Evolutionary conservation across 2,888 invertebrate species (phyloP).

Genomic region (Unio delphinus): DNA sequence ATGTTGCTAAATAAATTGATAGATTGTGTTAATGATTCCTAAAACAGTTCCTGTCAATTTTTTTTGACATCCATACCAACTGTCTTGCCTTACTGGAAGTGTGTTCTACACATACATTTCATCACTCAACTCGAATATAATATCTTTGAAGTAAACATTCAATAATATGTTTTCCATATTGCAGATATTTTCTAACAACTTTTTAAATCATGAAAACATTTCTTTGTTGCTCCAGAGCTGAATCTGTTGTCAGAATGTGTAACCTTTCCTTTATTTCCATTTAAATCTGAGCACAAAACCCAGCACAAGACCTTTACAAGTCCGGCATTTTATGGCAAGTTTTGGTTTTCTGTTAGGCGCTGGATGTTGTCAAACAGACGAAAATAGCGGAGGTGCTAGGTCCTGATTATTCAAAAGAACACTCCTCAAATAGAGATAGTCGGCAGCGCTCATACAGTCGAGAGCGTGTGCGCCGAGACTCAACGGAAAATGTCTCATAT

Average conservation of each 20-base stretch:
- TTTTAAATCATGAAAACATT: too few species aligned
- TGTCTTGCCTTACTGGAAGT: too few species aligned
- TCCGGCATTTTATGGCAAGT: conserved; percentile 37
- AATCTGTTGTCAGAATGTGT: too few species aligned
- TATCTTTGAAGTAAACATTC: too few species aligned
- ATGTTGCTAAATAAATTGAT: background rate
- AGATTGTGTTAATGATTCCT: background rate
- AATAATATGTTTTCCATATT: too few species aligned
- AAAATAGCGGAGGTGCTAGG: conserved; percentile 84
- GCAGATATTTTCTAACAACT: too few species aligned
- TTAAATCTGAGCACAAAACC: background rate
- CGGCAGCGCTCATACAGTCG: conserved; percentile 75
- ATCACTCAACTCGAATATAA: too few species aligned
- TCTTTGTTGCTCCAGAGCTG: too few species aligned
- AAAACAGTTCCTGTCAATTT: too few species aligned
- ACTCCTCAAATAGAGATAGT: conserved; percentile 61
- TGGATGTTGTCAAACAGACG: conserved; percentile 94
- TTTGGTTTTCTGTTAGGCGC: conserved; percentile 77
- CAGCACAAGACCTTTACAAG: conserved; percentile 8
- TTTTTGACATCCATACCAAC: too few species aligned
- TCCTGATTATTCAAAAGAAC: conserved; percentile 72
- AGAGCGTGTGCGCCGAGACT: conserved; percentile 77
- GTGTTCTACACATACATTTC: too few species aligned
- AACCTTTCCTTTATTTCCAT: too few species aligned
- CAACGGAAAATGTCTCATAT: conserved; percentile 76